phyloP scores from a whole-genome alignment of 1,140 invertebrate genomes.

The Heliothis virescens region DNA sequence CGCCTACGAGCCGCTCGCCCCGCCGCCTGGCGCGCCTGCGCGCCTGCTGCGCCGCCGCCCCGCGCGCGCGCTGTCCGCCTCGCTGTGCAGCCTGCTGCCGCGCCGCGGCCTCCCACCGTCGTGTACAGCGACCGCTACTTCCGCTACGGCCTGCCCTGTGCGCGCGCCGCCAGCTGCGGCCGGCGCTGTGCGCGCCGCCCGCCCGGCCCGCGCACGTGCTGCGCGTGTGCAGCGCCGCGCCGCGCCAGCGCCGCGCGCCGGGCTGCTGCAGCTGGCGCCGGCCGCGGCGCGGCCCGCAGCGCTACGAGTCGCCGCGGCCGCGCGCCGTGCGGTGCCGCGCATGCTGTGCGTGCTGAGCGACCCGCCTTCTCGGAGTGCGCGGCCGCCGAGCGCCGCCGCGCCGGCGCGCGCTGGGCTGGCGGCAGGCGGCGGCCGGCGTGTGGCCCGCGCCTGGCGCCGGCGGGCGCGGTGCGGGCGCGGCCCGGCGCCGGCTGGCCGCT shows the following conservation, averaged over 20 bases:
- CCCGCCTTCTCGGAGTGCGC: constrained; percentile 14
- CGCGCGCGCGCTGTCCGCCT: constrained; percentile 23
- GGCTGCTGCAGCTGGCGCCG: constrained; percentile 34
- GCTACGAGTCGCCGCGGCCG: constrained; percentile 16
- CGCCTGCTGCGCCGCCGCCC: constrained; percentile 23
- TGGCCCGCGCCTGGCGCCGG: constrained; percentile 35
- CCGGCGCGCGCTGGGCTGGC: constrained; percentile 53
- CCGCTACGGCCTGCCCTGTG: constrained; percentile 70
- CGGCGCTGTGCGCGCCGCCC: constrained; percentile 49
- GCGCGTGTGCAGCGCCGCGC: constrained; percentile 39
- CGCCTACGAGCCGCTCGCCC: constrained; percentile 48
- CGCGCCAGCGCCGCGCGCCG: constrained; percentile 30
- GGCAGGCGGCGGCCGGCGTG: constrained; percentile 50
- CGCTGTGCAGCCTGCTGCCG: constrained; percentile 34
- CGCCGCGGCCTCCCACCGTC: constrained; percentile 66
- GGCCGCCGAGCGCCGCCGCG: constrained; percentile 49
- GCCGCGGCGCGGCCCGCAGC: constrained; percentile 45
- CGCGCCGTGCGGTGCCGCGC: constrained; percentile 27
- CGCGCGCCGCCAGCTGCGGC: constrained; percentile 57
- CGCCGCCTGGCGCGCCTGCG: constrained; percentile 46
- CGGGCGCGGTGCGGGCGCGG: constrained; percentile 1
- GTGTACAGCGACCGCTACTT: constrained; percentile 84
- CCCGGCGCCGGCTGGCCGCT: background rate
- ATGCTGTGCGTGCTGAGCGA: constrained; percentile 48
- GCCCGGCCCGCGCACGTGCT: constrained; percentile 56